Evolutionary conservation across 2,797 vertebrate species (phyloP).

Genomic region (Tiaroga cobitis): DNA sequence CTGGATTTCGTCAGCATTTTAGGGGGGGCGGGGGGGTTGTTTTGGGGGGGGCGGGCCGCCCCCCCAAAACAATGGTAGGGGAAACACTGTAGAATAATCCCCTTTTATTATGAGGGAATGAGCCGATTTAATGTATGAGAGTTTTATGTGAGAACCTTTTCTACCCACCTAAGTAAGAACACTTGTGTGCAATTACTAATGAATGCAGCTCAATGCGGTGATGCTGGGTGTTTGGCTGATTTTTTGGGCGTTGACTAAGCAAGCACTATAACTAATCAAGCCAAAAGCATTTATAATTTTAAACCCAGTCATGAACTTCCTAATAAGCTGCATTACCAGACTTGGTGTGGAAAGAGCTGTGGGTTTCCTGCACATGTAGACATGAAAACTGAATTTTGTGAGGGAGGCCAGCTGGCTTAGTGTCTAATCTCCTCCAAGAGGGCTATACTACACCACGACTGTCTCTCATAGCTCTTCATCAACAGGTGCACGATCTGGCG

Average conservation of each 20-base stretch:
- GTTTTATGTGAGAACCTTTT: not conserved
- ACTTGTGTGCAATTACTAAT: constrained; percentile 15
- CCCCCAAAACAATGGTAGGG: too few relatives aligned
- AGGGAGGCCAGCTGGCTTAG: constrained; percentile 10
- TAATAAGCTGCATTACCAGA: constrained; percentile 7
- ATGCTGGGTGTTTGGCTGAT: constrained; percentile 10
- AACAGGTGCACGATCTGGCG: constrained; percentile 27
- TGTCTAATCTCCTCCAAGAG: constrained; percentile 17
- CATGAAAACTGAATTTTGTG: constrained; percentile 39
- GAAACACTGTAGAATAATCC: too few relatives aligned
- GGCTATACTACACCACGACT: not conserved
- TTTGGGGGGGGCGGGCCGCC: too few relatives aligned
- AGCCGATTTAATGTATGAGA: not conserved
- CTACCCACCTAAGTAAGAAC: constrained; percentile 7
- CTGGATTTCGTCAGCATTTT: too few relatives aligned
- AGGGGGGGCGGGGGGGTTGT: too few relatives aligned
- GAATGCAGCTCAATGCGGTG: not conserved
- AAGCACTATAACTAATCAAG: constrained; percentile 26
- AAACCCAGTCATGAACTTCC: constrained; percentile 18
- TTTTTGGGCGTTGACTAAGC: constrained; percentile 25
- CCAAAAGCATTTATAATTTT: constrained; percentile 21
- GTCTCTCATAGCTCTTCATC: not conserved
- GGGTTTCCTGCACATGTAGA: constrained; percentile 41
- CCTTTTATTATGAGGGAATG: not conserved
- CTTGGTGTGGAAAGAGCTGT: constrained; percentile 39